Evolutionary conservation across 2,113 vertebrate genomes (phyloP).

Genomic region (Prietella phreatophila): DNA sequence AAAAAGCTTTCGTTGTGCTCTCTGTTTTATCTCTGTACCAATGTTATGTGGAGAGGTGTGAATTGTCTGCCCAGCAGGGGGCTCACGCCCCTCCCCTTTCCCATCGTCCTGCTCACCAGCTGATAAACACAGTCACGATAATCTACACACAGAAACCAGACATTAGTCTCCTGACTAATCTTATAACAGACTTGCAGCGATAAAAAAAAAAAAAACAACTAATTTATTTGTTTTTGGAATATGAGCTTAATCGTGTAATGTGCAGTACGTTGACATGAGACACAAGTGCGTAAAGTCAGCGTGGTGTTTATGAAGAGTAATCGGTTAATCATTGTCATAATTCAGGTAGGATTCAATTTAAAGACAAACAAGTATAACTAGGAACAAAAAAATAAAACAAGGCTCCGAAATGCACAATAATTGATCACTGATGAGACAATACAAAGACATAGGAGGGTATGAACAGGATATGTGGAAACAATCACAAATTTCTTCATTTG

Average conservation of each 20-base stretch:
- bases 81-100: too few relatives aligned
- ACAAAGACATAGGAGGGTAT: not conserved
- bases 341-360: not conserved
- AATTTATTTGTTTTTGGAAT: not conserved
- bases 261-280: not conserved
- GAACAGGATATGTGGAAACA: not conserved
- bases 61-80: too few relatives aligned
- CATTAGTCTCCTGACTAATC: too few relatives aligned
- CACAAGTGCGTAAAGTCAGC: not conserved
- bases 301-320: not conserved
- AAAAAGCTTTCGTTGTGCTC: too few relatives aligned
- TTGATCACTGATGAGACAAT: not conserved
- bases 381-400: not conserved
- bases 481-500: too few relatives aligned
- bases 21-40: too few relatives aligned
- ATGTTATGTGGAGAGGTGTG: too few relatives aligned
- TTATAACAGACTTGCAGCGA: too few relatives aligned
- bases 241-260: not conserved
- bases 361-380: not conserved
- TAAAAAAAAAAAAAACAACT: too few relatives aligned
- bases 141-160: too few relatives aligned
- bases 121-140: too few relatives aligned
- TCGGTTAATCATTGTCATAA: not conserved
- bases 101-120: too few relatives aligned
- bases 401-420: not conserved